These are phyloP conservation scores for Babyrousa celebensis DNA, from an alignment of 2,797 vertebrate species.

Conservation along the genomic window DNA sequence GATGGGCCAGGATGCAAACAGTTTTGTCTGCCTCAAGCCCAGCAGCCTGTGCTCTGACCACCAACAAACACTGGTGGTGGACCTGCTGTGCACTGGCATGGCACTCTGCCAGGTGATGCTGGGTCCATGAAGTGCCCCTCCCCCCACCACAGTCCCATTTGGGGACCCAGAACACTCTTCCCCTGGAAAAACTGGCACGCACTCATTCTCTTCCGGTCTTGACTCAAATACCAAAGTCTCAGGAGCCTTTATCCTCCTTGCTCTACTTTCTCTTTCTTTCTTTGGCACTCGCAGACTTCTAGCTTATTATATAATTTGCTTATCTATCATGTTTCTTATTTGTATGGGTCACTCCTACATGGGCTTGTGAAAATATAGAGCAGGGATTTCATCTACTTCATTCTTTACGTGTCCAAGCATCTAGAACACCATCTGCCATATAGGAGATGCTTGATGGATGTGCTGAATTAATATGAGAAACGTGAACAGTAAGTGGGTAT, in stretches of 20 bases:
- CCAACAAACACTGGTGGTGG: neutral
- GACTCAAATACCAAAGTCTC: neutral
- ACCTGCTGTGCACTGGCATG: rapidly evolving
- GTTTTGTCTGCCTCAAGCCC: neutral
- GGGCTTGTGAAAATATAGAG: neutral
- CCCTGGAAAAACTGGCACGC: neutral
- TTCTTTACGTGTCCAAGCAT: neutral
- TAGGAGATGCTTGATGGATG: neutral
- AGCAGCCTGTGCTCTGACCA: neutral
- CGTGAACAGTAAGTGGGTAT: too few relatives aligned
- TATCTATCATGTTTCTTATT: neutral
- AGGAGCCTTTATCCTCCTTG: neutral
- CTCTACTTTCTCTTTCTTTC: neutral
- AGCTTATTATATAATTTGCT: neutral
- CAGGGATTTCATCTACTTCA: neutral
- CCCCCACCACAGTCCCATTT: neutral
- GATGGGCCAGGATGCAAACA: neutral
- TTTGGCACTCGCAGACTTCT: neutral
- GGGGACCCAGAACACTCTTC: neutral
- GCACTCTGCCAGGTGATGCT: rapidly evolving
- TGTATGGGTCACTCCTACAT: neutral
- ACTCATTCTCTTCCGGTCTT: neutral
- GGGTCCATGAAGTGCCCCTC: rapidly evolving
- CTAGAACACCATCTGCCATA: neutral
- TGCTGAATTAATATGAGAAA: neutral